A percentile compares a stretch with the other conserved stretches of the same genome.
phyloP scores from a whole-genome alignment of 1,140 invertebrate species.

The Calephelis virginiensis region DNA sequence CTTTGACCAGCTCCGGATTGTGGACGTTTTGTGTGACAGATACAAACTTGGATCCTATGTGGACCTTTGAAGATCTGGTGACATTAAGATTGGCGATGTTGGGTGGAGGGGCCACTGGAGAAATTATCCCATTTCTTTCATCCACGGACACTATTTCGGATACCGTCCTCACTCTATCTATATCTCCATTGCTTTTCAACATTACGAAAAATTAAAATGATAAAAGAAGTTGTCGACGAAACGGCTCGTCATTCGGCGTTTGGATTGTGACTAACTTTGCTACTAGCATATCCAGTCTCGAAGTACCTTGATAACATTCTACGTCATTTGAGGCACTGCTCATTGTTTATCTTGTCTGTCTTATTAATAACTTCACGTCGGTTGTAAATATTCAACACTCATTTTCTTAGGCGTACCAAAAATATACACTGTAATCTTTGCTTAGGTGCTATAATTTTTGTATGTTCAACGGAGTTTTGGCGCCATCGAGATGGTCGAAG shows the following conservation, averaged over 20 bases:
- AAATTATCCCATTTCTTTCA: conserved; percentile 29
- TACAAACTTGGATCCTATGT: conserved; percentile 61
- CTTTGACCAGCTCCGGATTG: conserved; percentile 61
- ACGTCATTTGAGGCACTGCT: neutral
- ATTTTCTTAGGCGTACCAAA: too few relatives aligned
- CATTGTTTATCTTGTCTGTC: neutral
- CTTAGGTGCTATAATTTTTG: too few relatives aligned
- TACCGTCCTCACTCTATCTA: conserved; percentile 27
- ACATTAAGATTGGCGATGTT: conserved; percentile 49
- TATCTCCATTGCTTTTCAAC: conserved; percentile 16
- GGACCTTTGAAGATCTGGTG: conserved; percentile 49
- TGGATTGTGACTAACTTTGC: neutral
- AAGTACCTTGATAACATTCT: neutral
- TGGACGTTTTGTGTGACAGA: conserved; percentile 61
- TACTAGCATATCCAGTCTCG: neutral
- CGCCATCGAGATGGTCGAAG: too few relatives aligned
- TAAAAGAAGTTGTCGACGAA: neutral
- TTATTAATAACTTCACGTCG: neutral
- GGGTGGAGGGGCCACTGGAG: conserved; percentile 30
- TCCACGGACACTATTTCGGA: conserved; percentile 49
- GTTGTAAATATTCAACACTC: too few relatives aligned
- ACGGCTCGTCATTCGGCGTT: neutral
- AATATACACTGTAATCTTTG: too few relatives aligned
- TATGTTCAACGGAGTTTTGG: too few relatives aligned
- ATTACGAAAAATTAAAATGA: conserved; percentile 6